phyloP scores from a whole-genome alignment of 2,797 vertebrate genomes.

The Lacerta bilineata region DNA sequence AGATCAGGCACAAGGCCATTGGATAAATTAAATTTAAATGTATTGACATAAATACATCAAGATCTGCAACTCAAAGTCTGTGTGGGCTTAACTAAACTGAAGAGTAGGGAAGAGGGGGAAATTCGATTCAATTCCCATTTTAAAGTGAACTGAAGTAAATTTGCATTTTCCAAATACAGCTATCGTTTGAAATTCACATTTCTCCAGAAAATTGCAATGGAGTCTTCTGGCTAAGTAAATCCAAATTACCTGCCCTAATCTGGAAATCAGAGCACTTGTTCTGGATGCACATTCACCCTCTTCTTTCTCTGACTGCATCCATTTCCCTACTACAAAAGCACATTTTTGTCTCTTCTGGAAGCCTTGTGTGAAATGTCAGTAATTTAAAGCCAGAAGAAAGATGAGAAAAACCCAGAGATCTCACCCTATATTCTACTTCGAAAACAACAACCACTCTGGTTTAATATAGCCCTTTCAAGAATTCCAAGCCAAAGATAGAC shows the following conservation, averaged over 20 bases:
- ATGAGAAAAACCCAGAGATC: not conserved
- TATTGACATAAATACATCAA: no score
- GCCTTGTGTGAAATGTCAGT: not conserved
- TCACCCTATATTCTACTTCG: not conserved
- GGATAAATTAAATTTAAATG: no score
- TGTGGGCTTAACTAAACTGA: no score
- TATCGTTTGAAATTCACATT: no score
- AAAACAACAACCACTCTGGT: not conserved
- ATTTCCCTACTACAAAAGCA: not conserved
- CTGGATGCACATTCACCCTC: not conserved
- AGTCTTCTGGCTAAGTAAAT: not conserved
- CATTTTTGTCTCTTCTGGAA: not conserved
- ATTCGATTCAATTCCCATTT: no score
- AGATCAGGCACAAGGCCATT: not conserved
- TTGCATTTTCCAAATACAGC: no score
- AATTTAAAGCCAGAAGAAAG: not conserved
- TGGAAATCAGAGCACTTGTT: not conserved
- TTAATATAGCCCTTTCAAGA: not conserved
- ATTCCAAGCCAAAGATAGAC: constrained; percentile 22
- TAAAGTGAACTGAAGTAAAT: no score
- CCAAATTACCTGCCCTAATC: not conserved
- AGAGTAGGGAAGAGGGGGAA: no score
- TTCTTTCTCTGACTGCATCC: not conserved
- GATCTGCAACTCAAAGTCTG: no score
- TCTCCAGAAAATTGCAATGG: no score